Evolutionary conservation across 2,113 vertebrate genomes (phyloP).

Genomic region (Cebus imitator): DNA sequence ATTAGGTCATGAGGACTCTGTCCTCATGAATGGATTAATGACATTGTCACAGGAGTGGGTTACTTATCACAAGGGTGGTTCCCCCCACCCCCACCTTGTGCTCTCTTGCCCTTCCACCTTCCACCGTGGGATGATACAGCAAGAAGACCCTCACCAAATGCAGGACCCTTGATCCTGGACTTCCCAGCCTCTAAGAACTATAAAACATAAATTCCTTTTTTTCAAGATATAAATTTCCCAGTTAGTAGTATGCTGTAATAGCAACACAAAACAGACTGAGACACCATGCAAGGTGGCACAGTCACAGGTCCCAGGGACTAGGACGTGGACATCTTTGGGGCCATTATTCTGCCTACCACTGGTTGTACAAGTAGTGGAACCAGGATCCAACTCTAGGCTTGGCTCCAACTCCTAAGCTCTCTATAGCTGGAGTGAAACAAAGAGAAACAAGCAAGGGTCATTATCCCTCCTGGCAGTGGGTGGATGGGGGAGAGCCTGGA

Average conservation of each 20-base stretch:
- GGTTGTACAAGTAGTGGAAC: not conserved
- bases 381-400: not conserved
- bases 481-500: not conserved
- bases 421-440: not conserved
- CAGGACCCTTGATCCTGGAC: not conserved
- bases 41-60: not conserved
- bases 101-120: not conserved
- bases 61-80: too few relatives aligned
- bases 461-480: not conserved
- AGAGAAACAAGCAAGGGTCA: not conserved
- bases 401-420: not conserved
- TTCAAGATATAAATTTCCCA: not conserved
- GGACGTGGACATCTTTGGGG: not conserved
- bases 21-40: not conserved
- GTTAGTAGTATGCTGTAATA: not conserved
- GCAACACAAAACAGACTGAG: not conserved
- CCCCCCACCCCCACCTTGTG: not conserved
- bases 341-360: not conserved
- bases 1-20: not conserved
- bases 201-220: not conserved
- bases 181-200: not conserved
- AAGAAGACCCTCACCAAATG: not conserved
- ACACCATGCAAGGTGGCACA: not conserved
- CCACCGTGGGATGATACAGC: not conserved
- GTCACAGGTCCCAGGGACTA: not conserved